phyloP scores from a whole-genome alignment of 2,113 vertebrate genomes.

The Syngnathus scovelli region DNA sequence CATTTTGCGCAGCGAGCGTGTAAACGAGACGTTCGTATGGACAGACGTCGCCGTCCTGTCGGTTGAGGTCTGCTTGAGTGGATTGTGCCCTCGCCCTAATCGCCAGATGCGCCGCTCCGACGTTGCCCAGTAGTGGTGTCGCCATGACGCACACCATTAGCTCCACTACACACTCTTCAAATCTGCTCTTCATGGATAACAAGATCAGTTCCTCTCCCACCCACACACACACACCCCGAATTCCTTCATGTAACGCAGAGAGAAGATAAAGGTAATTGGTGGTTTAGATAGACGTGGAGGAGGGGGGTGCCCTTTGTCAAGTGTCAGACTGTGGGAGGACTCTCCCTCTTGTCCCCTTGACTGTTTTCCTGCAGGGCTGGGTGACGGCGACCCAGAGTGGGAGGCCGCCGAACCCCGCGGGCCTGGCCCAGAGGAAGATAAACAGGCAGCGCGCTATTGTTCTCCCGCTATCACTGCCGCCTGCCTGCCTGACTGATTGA shows the following conservation, averaged over 20 bases:
- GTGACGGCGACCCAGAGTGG: conserved; percentile 36
- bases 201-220: conserved; percentile 26
- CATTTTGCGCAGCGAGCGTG: neutral
- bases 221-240: neutral
- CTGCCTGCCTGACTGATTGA: conserved; percentile 60
- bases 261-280: conserved; percentile 9
- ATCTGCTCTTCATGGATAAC: conserved; percentile 47
- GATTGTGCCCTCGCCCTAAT: neutral
- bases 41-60: neutral
- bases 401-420: conserved; percentile 17
- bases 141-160: conserved; percentile 54
- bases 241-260: neutral
- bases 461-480: conserved; percentile 54
- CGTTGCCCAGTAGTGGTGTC: conserved; percentile 49
- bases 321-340: conserved; percentile 16
- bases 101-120: conserved; percentile 4
- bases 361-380: conserved; percentile 38
- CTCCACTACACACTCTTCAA: conserved; percentile 38
- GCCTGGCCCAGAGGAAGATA: conserved; percentile 46
- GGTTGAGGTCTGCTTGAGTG: neutral
- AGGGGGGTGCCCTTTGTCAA: neutral
- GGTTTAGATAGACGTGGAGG: conserved; percentile 9
- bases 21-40: neutral
- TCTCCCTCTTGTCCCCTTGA: conserved; percentile 23
- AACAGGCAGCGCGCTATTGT: conserved; percentile 56